phyloP scores from a whole-genome alignment of 2,888 invertebrate genomes.

The Erpobdella octoculata region DNA sequence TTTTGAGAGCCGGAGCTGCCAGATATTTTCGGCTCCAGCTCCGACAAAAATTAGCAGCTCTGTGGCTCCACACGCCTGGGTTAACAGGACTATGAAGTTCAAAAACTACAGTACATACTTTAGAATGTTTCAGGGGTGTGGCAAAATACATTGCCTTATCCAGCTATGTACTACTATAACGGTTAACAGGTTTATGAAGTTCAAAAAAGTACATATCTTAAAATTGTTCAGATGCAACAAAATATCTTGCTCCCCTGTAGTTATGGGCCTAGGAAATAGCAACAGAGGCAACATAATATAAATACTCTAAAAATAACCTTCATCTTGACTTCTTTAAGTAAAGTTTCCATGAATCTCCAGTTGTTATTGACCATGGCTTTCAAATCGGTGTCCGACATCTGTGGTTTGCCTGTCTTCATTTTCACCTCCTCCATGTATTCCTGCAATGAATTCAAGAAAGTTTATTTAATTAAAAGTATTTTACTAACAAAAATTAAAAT shows the following conservation, averaged over 20 bases:
- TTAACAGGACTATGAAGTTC: no score
- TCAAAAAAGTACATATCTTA: no score
- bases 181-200: no score
- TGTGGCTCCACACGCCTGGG: no score
- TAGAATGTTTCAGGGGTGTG: not conserved
- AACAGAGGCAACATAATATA: no score
- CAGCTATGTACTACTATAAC: no score
- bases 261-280: not conserved
- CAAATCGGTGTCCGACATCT: slow-evolving; percentile 57
- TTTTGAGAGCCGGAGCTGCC: no score
- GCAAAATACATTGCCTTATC: no score
- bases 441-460: slow-evolving; percentile 38
- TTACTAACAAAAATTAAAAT: not conserved
- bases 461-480: not conserved
- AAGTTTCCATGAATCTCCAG: slow-evolving; percentile 92
- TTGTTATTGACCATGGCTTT: slow-evolving; percentile 78
- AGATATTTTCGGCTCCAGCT: no score
- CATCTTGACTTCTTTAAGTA: slow-evolving; percentile 69
- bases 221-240: no score
- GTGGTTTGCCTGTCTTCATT: slow-evolving; percentile 43
- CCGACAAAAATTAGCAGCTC: no score
- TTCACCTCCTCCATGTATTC: slow-evolving; percentile 51
- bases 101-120: not conserved
- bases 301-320: no score
- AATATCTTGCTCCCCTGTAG: not conserved